A percentile compares a stretch with the other conserved stretches of the same genome.
Conservation (phyloP, 2,113 vertebrate species). For the Platanista minor region DNA sequence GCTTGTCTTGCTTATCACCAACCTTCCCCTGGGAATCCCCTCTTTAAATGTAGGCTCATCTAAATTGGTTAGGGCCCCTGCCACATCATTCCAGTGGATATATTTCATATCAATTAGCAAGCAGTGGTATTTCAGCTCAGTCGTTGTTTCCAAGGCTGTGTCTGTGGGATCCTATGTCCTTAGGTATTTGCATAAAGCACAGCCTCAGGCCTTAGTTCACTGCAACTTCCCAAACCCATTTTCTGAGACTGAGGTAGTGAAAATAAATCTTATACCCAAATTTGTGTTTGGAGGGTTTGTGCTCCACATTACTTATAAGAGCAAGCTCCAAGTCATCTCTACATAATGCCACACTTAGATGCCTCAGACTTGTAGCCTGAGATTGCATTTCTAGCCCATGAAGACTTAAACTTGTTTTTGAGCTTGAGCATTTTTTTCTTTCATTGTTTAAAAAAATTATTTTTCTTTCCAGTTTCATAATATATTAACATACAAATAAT, state of each 20-base stretch:
- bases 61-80: not conserved
- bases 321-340: not conserved
- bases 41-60: not conserved
- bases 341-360: too few species aligned
- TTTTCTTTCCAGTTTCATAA: not conserved
- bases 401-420: not conserved
- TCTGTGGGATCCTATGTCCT: rapidly evolving
- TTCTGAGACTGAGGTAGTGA: not conserved
- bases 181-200: not conserved
- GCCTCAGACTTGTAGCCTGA: not conserved
- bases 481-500: not conserved
- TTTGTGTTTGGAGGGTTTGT: not conserved
- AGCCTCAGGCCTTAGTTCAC: not conserved
- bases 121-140: not conserved
- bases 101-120: not conserved
- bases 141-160: not conserved
- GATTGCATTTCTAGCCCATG: not conserved
- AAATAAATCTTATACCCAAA: not conserved
- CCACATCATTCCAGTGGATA: too few species aligned
- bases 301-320: not conserved
- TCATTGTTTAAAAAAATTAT: not conserved
- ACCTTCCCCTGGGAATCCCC: too few species aligned
- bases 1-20: not conserved
- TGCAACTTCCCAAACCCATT: not conserved
- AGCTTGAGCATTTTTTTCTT: not conserved